These are phyloP conservation scores for Petrocephalus sullivani DNA, from an alignment of 2,797 vertebrate genomes.

Conservation along the genomic window DNA sequence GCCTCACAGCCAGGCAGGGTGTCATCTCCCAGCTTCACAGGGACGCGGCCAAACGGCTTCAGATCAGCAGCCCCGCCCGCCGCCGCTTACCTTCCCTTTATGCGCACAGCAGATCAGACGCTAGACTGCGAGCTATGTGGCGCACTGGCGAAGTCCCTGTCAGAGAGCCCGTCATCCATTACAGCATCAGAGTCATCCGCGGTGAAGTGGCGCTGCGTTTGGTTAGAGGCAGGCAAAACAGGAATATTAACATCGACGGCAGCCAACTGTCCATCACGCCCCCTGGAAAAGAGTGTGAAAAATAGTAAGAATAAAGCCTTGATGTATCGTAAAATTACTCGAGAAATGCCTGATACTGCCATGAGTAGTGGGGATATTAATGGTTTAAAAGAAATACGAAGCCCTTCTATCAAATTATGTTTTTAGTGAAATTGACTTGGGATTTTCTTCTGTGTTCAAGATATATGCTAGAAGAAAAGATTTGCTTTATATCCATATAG, in stretches of 20 bases:
- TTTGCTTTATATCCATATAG: constrained; percentile 23
- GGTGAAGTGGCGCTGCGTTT: neutral
- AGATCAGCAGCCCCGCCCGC: constrained; percentile 98
- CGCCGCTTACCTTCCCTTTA: constrained; percentile 70
- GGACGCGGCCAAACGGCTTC: constrained; percentile 93
- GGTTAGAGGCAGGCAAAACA: neutral
- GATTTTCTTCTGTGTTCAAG: neutral
- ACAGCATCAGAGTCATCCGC: neutral
- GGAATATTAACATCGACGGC: neutral
- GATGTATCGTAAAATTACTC: neutral
- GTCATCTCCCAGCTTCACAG: constrained; percentile 96
- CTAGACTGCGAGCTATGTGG: neutral
- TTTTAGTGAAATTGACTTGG: neutral
- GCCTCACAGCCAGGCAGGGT: constrained; percentile 83
- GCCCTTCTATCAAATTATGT: neutral
- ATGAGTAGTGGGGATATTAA: neutral
- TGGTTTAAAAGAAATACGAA: constrained; percentile 3
- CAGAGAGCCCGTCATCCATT: neutral
- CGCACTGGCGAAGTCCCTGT: neutral
- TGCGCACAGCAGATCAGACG: constrained; percentile 63
- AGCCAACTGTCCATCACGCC: neutral
- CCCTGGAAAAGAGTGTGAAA: neutral
- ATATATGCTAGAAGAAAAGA: neutral
- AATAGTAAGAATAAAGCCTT: neutral
- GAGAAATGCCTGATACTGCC: neutral